Conservation (phyloP, 2,797 vertebrate genomes). For the Lepilemur septentrionalis region DNA sequence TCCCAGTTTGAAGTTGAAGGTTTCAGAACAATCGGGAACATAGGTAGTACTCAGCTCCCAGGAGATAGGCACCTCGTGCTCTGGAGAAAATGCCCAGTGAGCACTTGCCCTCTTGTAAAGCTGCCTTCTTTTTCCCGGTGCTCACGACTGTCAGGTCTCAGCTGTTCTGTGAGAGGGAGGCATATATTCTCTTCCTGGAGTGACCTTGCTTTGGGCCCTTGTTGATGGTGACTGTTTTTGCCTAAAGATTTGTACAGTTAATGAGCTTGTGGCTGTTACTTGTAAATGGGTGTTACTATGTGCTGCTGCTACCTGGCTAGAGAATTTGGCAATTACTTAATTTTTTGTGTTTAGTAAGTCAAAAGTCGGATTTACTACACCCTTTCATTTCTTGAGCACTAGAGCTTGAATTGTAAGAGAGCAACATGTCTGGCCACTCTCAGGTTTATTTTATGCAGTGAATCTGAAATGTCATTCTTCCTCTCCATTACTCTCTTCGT, state of each 20-base stretch:
- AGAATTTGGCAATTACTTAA: neutral
- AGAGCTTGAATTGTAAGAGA: neutral
- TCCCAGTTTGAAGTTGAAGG: neutral
- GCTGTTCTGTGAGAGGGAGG: neutral
- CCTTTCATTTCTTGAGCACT: neutral
- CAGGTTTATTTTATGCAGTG: neutral
- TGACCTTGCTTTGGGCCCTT: neutral
- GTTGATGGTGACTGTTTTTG: neutral
- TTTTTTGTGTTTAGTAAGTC: neutral
- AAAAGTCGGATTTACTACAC: neutral
- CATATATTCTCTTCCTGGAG: neutral
- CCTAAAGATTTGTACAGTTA: neutral
- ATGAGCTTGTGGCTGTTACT: neutral
- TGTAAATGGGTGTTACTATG: neutral
- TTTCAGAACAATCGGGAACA: neutral
- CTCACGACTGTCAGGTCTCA: neutral
- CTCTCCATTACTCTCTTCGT: neutral
- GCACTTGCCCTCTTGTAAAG: neutral
- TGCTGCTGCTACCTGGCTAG: neutral
- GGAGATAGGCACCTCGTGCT: neutral
- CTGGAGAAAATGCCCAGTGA: neutral
- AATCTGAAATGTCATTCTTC: constrained; percentile 22
- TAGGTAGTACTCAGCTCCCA: neutral
- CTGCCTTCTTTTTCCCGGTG: neutral
- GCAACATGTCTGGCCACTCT: neutral